Conservation (phyloP, 1,140 invertebrate species). For the Centruroides vittatus region DNA sequence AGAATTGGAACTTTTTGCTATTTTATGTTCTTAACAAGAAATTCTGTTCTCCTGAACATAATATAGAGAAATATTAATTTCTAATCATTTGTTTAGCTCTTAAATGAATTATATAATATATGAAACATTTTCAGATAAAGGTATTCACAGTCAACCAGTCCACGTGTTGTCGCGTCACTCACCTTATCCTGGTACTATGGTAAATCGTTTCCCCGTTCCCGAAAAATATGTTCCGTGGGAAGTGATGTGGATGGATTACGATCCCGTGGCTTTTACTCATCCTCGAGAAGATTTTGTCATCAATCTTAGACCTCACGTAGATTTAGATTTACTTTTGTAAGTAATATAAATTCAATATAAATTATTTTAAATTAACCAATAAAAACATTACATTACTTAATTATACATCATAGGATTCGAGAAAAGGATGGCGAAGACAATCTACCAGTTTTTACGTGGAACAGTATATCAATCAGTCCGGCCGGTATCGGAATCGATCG, state of each 20-base stretch:
- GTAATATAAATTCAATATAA: slow-evolving; percentile 9
- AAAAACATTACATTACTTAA: neutral
- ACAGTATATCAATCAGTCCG: slow-evolving; percentile 17
- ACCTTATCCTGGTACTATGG: slow-evolving; percentile 29
- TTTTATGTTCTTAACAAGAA: too few species aligned
- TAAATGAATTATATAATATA: too few species aligned
- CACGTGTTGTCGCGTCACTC: slow-evolving; percentile 24
- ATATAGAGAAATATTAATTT: too few species aligned
- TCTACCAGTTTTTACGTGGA: slow-evolving; percentile 23
- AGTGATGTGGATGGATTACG: slow-evolving; percentile 27
- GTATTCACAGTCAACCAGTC: slow-evolving; percentile 4
- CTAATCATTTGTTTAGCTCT: too few species aligned
- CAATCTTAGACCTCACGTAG: slow-evolving; percentile 23
- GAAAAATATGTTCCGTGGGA: slow-evolving; percentile 34
- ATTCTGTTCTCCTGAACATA: too few species aligned
- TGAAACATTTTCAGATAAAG: slow-evolving; percentile 2
- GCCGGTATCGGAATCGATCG: slow-evolving; percentile 21
- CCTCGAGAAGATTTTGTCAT: slow-evolving; percentile 22
- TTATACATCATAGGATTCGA: slow-evolving; percentile 1
- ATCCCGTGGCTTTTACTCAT: slow-evolving; percentile 26
- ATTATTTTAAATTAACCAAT: neutral
- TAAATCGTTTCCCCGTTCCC: slow-evolving; percentile 31
- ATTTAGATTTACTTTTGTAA: slow-evolving; percentile 29
- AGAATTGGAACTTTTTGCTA: too few species aligned
- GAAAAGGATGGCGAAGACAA: slow-evolving; percentile 10